Base-by-base conservation (phyloP, 2,797 vertebrate genomes). In the Myiotriccus ornatus region DNA sequence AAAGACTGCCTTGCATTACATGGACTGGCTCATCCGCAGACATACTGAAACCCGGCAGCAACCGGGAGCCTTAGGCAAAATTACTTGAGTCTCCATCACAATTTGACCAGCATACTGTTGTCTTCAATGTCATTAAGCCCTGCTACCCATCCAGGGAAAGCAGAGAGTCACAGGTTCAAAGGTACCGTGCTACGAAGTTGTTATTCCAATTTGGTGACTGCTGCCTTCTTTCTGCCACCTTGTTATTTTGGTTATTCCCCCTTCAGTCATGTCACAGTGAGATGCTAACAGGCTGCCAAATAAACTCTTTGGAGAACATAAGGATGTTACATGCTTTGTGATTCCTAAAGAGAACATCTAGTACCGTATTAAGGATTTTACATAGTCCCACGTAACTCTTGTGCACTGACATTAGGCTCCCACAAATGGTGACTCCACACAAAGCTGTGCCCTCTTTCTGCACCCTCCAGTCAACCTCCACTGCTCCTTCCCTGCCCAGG, bases 261-360 rank as follows among this genome's bases (percentile, higher is more conserved):
- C 67, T 91, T 56, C 82, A 93, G 79, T 83, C 52, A 7, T 5
- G 68, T 88, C 91, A 64, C 70, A 75, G 55, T 8, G 23, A 90
- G 82, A 93, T 9, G 50, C 75, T 78, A 90, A 93, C 87, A 89
- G 84, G 81, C 90, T 90, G 90, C 86, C 95, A 90, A 83, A 91
- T 39, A 85, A 94, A 88, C 65, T 63, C 79, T 90, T 75, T 34
- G 90, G 84, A 96, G 85, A 96, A 88, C 76, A 94, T 92, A 93
- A 92, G 85, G 91, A 94, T 1, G 60, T 82, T 94, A 90, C 76
- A 89, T 89, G 94, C 92, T 90, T 93, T 4, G 4, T 74, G 86
- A 84, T 82, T 95, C 84, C 93, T 93, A 94, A 91, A 90, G 88
- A 90, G 89, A 94, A 94, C 76, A 87, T 70, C 88, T 35, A 94